phyloP scores from a whole-genome alignment of 2,113 vertebrate species.

The Pelobates fuscus region DNA sequence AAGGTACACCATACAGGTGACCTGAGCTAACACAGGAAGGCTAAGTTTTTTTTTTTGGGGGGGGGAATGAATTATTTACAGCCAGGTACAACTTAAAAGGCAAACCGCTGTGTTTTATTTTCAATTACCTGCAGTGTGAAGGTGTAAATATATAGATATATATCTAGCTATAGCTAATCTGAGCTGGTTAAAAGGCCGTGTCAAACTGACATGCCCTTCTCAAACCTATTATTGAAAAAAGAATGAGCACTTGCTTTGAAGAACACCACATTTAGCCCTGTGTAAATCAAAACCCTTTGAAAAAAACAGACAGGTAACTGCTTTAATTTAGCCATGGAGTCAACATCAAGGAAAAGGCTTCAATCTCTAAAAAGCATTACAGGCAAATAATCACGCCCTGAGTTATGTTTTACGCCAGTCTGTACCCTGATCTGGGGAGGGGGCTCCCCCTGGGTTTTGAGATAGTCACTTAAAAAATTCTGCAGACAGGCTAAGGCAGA shows the following conservation, averaged over 20 bases:
- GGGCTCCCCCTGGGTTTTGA: not conserved
- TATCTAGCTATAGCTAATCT: not conserved
- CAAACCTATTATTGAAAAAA: not conserved
- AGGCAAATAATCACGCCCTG: not conserved
- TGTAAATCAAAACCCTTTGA: conserved; percentile 24
- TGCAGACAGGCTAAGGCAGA: not conserved
- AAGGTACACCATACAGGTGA: not conserved
- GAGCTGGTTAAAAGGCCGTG: not conserved
- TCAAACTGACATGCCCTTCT: not conserved
- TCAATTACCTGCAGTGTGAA: no score
- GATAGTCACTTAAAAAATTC: not conserved
- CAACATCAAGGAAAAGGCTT: not conserved
- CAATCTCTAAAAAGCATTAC: not conserved
- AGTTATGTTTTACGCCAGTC: not conserved
- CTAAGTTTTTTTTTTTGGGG: not conserved
- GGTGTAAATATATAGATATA: no score
- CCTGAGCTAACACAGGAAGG: not conserved
- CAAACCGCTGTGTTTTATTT: no score
- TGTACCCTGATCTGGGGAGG: conserved; percentile 2
- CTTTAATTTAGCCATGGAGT: conserved; percentile 24
- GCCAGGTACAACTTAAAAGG: no score
- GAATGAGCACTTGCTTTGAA: conserved; percentile 17
- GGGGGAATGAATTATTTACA: no score
- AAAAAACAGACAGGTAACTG: conserved; percentile 9
- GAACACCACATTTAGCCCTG: not conserved